Conservation (phyloP, 2,797 vertebrate species). For the Agapornis canus region DNA sequence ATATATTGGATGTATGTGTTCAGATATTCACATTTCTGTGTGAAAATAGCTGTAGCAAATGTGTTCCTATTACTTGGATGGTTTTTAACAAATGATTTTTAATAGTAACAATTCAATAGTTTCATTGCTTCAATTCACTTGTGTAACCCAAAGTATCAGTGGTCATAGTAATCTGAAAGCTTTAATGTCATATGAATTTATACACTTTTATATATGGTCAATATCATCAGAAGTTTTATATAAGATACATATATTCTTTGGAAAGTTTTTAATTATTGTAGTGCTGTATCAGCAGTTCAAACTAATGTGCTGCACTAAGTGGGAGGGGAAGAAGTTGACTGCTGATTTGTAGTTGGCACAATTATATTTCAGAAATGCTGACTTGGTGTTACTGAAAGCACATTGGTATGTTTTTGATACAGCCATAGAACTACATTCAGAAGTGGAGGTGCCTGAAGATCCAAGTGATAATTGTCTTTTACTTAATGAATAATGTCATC, state of each 20-base stretch:
- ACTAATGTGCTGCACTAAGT: neutral
- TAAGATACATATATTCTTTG: neutral
- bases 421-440: neutral
- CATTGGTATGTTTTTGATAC: neutral
- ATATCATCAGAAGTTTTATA: neutral
- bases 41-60: neutral
- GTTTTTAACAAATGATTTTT: neutral
- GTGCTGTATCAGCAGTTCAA: neutral
- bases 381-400: neutral
- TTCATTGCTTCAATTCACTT: neutral
- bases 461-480: neutral
- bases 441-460: neutral
- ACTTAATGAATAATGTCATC: neutral
- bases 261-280: neutral
- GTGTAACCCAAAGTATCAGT: neutral
- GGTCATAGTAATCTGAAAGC: neutral
- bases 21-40: neutral
- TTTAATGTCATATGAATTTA: neutral
- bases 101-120: neutral
- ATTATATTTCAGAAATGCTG: neutral
- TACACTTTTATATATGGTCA: neutral
- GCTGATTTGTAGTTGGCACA: neutral
- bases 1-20: neutral
- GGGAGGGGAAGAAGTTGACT: neutral
- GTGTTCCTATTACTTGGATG: neutral